These are phyloP conservation scores for Barbus barbus DNA, from an alignment of 2,113 vertebrate species.

Conservation along the genomic window DNA sequence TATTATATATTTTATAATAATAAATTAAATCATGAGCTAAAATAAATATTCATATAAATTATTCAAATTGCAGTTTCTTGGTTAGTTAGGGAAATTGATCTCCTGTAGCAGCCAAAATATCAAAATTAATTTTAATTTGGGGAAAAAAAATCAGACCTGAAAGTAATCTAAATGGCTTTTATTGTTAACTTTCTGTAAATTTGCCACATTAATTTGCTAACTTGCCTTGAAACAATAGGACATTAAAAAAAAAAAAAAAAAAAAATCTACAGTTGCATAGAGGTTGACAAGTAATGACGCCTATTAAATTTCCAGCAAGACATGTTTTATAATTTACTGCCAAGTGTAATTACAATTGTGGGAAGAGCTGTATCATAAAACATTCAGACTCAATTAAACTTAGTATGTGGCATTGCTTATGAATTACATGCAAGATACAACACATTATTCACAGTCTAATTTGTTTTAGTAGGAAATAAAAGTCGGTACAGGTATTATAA, in stretches of 20 bases:
- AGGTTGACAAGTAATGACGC: neutral
- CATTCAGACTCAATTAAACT: neutral
- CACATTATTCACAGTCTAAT: neutral
- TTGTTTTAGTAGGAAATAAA: neutral
- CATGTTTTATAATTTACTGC: neutral
- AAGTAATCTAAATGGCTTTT: neutral
- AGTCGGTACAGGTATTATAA: neutral
- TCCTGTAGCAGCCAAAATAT: neutral
- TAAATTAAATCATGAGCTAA: neutral
- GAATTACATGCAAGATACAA: neutral
- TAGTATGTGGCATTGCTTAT: neutral
- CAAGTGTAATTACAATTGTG: neutral
- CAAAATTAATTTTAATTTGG: neutral
- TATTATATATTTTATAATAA: neutral
- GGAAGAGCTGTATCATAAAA: neutral
- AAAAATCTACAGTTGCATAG: neutral
- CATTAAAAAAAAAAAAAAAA: neutral
- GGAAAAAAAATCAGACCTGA: neutral
- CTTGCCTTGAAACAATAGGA: neutral
- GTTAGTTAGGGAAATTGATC: neutral
- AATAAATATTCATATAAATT: neutral
- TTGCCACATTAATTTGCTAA: neutral
- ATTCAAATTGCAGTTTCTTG: neutral
- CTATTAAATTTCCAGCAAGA: neutral
- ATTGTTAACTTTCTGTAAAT: neutral